Evolutionary conservation across 2,888 invertebrate species (phyloP).

Genomic region (Caenorhabditis afra): DNA sequence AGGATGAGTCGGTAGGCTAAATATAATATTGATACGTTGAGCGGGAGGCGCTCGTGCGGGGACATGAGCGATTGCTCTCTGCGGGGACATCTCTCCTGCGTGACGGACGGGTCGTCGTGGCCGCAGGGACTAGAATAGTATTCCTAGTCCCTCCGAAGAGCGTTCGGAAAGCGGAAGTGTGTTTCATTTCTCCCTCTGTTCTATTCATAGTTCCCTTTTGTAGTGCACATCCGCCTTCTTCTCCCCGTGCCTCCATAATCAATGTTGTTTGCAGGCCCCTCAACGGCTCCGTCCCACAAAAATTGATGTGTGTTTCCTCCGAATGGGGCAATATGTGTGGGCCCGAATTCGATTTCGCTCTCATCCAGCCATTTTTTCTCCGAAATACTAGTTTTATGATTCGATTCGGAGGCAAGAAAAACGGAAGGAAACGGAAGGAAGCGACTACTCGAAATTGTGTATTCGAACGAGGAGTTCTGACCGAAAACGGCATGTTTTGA

Average conservation of each 20-base stretch:
- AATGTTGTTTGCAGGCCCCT: slow-evolving; percentile 38
- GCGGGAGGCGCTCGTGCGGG: neutral
- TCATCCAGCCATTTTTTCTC: slow-evolving; percentile 37
- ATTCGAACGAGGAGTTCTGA: slow-evolving; percentile 13
- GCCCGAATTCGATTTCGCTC: slow-evolving; percentile 37
- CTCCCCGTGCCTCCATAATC: slow-evolving; percentile 29
- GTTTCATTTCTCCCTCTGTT: slow-evolving; percentile 3
- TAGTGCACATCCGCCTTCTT: slow-evolving; percentile 16
- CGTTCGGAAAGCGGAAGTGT: slow-evolving; percentile 1
- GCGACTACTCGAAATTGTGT: slow-evolving; percentile 35
- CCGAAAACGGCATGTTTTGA: slow-evolving; percentile 1
- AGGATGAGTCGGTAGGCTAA: slow-evolving; percentile 1
- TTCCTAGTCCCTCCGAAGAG: too few relatives aligned
- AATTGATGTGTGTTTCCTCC: slow-evolving; percentile 4
- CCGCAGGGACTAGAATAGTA: too few relatives aligned
- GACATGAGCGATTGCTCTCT: slow-evolving; percentile 8
- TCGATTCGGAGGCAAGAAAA: slow-evolving; percentile 22
- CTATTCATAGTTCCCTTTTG: slow-evolving; percentile 11
- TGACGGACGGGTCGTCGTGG: too few relatives aligned
- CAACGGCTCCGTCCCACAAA: slow-evolving; percentile 24
- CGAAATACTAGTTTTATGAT: slow-evolving; percentile 37
- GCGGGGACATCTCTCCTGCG: neutral
- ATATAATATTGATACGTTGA: slow-evolving; percentile 46
- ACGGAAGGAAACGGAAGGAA: neutral
- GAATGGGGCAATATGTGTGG: slow-evolving; percentile 17